Evolutionary conservation across 2,888 invertebrate genomes (phyloP).

Genomic region (Hypsopygia costalis): DNA sequence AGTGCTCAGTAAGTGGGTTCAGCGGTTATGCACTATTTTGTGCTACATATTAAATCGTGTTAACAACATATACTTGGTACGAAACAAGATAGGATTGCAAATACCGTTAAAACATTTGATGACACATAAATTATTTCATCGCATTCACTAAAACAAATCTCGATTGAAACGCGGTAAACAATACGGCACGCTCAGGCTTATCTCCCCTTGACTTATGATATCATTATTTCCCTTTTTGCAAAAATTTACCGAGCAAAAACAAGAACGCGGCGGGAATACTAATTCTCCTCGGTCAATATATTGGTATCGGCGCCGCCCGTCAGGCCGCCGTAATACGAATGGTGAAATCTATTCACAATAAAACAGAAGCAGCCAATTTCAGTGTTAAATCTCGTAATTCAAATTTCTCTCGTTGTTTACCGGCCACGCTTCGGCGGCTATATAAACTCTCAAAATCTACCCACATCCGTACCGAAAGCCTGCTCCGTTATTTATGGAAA

Average conservation of each 20-base stretch:
- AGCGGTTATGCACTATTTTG: constrained; percentile 37
- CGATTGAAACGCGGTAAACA: constrained; percentile 64
- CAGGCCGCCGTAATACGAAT: constrained; percentile 44
- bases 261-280: constrained; percentile 65
- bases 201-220: constrained; percentile 72
- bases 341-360: constrained; percentile 57
- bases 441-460: constrained; percentile 74
- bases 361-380: constrained; percentile 60
- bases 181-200: constrained; percentile 62
- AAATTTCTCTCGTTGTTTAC: constrained; percentile 66
- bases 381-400: constrained; percentile 72
- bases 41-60: constrained; percentile 18
- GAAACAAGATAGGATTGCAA: background rate
- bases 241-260: constrained; percentile 69
- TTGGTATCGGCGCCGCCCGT: constrained; percentile 47
- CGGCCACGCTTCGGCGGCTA: constrained; percentile 56
- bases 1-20: constrained; percentile 51
- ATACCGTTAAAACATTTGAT: constrained; percentile 16
- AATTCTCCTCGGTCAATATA: constrained; percentile 70
- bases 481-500: constrained; percentile 75
- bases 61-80: constrained; percentile 1
- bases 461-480: constrained; percentile 74
- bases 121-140: constrained; percentile 14
- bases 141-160: constrained; percentile 31
- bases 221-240: constrained; percentile 73